These are phyloP conservation scores for Ceratothoa steindachneri DNA, from an alignment of 2,888 invertebrate genomes.

Conservation along the genomic window DNA sequence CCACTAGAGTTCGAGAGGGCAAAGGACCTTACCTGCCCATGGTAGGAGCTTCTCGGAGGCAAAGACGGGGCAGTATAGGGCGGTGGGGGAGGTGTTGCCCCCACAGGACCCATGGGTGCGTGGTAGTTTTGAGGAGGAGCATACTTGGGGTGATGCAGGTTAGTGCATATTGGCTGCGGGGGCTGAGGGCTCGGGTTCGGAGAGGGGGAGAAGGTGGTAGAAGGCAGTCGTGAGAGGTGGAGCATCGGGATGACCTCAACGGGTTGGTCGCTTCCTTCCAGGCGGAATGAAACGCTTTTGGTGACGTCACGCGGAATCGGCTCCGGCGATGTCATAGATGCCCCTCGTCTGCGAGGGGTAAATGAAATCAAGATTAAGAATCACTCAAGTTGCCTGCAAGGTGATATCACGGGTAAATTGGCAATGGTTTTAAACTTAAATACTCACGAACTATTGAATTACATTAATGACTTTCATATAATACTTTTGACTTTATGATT, in stretches of 20 bases:
- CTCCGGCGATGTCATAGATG: constrained; percentile 36
- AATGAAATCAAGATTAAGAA: neutral
- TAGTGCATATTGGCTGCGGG: neutral
- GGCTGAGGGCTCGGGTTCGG: neutral
- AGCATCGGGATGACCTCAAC: constrained; percentile 33
- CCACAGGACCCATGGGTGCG: neutral
- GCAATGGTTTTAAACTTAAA: no score
- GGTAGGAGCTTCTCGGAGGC: constrained; percentile 14
- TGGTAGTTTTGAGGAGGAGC: constrained; percentile 13
- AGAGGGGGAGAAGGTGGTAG: neutral
- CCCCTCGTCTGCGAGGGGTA: constrained; percentile 26
- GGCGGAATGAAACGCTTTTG: constrained; percentile 43
- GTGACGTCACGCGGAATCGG: constrained; percentile 36
- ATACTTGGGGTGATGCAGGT: neutral
- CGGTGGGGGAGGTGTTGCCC: neutral
- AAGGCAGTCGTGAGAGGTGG: constrained; percentile 11
- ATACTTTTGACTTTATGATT: no score
- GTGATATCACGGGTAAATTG: no score
- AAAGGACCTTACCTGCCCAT: neutral
- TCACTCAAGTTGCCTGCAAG: no score
- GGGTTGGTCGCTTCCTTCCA: constrained; percentile 29
- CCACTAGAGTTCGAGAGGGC: no score
- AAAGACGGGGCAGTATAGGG: constrained; percentile 14
- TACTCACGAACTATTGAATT: no score
- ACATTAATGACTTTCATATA: no score